phyloP scores from a whole-genome alignment of 2,888 invertebrate species.

The Pasiphila rectangulata region DNA sequence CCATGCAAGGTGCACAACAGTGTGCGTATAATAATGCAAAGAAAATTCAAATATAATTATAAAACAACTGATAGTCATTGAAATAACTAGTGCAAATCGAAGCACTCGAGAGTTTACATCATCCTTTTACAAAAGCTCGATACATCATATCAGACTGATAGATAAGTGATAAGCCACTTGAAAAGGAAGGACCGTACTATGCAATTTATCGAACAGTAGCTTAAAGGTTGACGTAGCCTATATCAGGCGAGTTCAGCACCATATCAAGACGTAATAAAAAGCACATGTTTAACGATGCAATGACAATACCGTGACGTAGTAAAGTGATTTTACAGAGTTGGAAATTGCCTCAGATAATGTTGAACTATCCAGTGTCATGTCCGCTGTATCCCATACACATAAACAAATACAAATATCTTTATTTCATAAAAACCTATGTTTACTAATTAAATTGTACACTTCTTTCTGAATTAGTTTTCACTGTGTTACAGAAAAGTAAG shows the following conservation, averaged over 20 bases:
- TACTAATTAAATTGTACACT: no score
- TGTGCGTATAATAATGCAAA: no score
- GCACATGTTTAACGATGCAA: not conserved
- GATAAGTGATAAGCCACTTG: constrained; percentile 24
- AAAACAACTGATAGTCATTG: not conserved
- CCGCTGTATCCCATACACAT: no score
- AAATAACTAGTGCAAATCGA: not conserved
- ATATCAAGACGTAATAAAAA: not conserved
- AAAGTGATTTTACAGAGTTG: no score
- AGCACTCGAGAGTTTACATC: not conserved
- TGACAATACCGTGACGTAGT: not conserved
- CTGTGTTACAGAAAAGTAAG: no score
- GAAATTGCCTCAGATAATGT: no score
- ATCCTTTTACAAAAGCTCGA: not conserved
- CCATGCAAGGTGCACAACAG: no score
- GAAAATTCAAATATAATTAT: no score
- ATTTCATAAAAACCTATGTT: no score
- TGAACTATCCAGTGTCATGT: no score
- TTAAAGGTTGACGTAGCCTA: constrained; percentile 3
- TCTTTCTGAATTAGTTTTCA: no score
- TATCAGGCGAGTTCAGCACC: constrained; percentile 1
- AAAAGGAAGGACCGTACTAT: constrained; percentile 15
- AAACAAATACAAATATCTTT: no score
- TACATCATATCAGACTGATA: constrained; percentile 22
- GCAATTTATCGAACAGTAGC: constrained; percentile 9